These are phyloP conservation scores for Hirtodrosophila trivittata DNA, from an alignment of 2,888 invertebrate genomes.

Conservation along the genomic window DNA sequence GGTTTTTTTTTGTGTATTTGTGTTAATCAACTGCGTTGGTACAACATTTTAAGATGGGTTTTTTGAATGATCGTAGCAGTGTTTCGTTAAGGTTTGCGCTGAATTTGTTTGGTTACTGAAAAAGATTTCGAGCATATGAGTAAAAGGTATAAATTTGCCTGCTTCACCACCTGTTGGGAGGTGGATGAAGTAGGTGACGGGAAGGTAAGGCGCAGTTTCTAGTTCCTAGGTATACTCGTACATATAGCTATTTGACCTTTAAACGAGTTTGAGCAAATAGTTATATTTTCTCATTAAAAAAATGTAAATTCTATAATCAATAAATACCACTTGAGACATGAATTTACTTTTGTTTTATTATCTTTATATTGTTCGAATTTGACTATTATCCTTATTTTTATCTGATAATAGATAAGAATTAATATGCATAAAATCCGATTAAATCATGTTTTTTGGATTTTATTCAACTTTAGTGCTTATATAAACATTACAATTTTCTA, in stretches of 20 bases:
- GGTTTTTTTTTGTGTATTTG: constrained; percentile 55
- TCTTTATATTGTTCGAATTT: too few relatives aligned
- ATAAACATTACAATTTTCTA: constrained; percentile 47
- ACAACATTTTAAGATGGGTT: constrained; percentile 76
- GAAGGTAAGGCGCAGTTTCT: not conserved
- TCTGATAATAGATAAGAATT: not conserved
- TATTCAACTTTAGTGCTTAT: constrained; percentile 46
- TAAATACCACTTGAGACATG: too few relatives aligned
- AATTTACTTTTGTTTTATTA: too few relatives aligned
- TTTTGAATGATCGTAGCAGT: constrained; percentile 70
- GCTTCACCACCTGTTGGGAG: constrained; percentile 61
- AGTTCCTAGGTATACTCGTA: too few relatives aligned
- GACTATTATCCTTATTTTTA: too few relatives aligned
- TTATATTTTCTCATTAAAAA: too few relatives aligned
- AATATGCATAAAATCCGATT: not conserved
- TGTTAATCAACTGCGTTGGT: constrained; percentile 82
- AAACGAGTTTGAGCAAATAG: too few relatives aligned
- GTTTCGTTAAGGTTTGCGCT: constrained; percentile 68
- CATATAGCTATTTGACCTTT: not conserved
- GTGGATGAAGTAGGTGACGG: constrained; percentile 24
- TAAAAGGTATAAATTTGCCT: constrained; percentile 11
- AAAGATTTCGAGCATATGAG: constrained; percentile 39
- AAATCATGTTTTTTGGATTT: not conserved
- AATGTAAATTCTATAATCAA: not conserved
- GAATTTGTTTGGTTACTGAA: constrained; percentile 64